Evolutionary conservation across 2,888 invertebrate genomes (phyloP), one percentile per base, ranked within the genome.

Genomic region (Drosophila hamatofila): DNA sequence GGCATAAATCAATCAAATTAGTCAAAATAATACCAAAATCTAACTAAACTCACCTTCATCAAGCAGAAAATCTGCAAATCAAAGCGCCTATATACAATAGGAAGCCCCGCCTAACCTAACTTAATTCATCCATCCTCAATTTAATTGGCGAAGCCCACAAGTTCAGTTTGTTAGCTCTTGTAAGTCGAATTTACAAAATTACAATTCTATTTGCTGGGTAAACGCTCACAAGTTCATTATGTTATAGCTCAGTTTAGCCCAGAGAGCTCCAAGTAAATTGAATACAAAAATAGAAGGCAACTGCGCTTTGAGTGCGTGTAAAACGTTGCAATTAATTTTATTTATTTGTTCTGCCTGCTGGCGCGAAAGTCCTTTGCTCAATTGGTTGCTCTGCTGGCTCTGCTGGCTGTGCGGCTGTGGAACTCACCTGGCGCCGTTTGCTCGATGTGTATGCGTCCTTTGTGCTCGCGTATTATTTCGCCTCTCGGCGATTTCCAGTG

Each of bases 401-500:
- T 18, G 18, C 21, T 49, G 48, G 27, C 18, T 48, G 27, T 21
- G n/a, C 14, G n/a, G 33, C 23, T 12, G 18, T 30, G 18, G 35
- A 44, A 71, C 88, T 86, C 81, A 91, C 92, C 92, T 87, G 90
- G 78, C 63, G 84, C 75, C 57, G 86, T 77, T 58, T 91, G 91
- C 78, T 93, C 93, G 69, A 93, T 91, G 83, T 93, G 93, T 52
- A 93, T 92, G 62, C 93, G 92, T 75, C 93, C 93, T 85, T 92
- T 93, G 72, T 90, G 90, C 49, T 92, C 92, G 72, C 89, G 91
- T 61, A 93, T 90, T 72, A 91, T 85, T 75, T 91, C 92, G 57
- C 92, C 92, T 72, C 91, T 91, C 39, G 93, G 93, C 72, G 92
- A 92, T 75, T 91, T 88, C 93, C 93, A 93, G 58, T 91, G 91